Percentiles rank a stretch among this genome's conserved stretches.
phyloP scores from a whole-genome alignment of 2,888 invertebrate genomes.

The Orthosia cruda region DNA sequence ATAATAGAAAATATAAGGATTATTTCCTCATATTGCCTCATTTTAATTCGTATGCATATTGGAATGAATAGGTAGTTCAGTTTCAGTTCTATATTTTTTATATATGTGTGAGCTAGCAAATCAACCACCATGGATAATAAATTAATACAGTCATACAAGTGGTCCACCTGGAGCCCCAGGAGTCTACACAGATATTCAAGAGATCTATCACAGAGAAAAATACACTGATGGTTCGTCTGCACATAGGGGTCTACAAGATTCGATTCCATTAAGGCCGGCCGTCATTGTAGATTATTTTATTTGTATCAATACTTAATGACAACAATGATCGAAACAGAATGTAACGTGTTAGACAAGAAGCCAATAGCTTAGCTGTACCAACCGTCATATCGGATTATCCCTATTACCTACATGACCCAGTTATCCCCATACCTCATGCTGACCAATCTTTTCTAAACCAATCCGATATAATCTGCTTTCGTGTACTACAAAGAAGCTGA shows the following conservation, averaged over 20 bases:
- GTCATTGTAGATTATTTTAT: background rate
- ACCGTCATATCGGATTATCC: background rate
- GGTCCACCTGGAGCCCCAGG: too few relatives aligned
- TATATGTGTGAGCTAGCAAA: background rate
- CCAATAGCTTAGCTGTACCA: background rate
- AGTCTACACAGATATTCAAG: background rate
- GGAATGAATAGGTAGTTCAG: background rate
- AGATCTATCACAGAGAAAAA: background rate
- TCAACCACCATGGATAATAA: background rate
- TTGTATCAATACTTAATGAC: background rate
- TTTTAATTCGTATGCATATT: conserved; percentile 27
- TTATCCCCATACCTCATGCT: background rate
- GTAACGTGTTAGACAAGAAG: background rate
- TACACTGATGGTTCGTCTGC: background rate
- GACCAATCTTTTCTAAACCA: background rate
- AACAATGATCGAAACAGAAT: background rate
- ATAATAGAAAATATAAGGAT: too few relatives aligned
- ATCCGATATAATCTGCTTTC: background rate
- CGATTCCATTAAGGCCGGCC: too few relatives aligned
- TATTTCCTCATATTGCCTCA: conserved; percentile 49
- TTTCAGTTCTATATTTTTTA: background rate
- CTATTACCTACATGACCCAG: background rate
- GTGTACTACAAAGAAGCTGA: background rate
- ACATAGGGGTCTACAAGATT: background rate
- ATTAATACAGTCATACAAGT: too few relatives aligned